Evolutionary conservation across 1,140 invertebrate genomes (phyloP), one percentile per base, ranked within the genome.

Genomic region (Ceratoteleas bidentatus): DNA sequence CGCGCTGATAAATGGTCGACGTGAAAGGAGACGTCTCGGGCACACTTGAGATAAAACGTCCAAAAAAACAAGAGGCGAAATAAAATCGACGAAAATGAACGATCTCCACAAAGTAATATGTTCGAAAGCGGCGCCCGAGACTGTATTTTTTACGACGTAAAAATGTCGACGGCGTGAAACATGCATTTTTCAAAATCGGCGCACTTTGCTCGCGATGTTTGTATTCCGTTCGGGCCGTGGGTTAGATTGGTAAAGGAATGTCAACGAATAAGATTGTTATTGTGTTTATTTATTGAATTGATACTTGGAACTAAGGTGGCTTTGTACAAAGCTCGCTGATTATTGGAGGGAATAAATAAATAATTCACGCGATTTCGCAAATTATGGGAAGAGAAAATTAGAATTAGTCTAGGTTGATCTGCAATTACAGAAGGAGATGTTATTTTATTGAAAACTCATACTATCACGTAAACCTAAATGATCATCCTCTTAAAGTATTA

Each of bases 261-360:
- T 15, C 14, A 40, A 57, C 6, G 15, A 57, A 40, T 15, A 60
- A 3, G n/a, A 11, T 57, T 57, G n/a, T 57, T 57, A 57, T 40
- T 34, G 24, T 14, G 38, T 32, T 58, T 58, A 43, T 38, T 58
- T 58, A 58, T 43, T 11, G 15, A 45, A 57, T 57, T 40, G 14
- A 57, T 57, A 40, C 13, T 40, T 40, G 40, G n/a, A 43, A 43
- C 40, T 43, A 2, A 2, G n/a, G 8, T 43, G n/a, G 40, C 40
- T 43, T 43, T 43, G 40, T 43, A 43, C 40, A 43, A 10, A 43
- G 40, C 40, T n/a, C n/a, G n/a, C 40, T 43, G 40, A 43, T 10
- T 43, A 43, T n/a, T n/a, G n/a, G n/a, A n/a, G n/a, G n/a, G n/a
- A n/a, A n/a, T 43, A 43, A 1, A 43, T 43, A 43, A 43, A 43